phyloP scores from a whole-genome alignment of 2,888 invertebrate genomes.

The Hedychridium roseum region DNA sequence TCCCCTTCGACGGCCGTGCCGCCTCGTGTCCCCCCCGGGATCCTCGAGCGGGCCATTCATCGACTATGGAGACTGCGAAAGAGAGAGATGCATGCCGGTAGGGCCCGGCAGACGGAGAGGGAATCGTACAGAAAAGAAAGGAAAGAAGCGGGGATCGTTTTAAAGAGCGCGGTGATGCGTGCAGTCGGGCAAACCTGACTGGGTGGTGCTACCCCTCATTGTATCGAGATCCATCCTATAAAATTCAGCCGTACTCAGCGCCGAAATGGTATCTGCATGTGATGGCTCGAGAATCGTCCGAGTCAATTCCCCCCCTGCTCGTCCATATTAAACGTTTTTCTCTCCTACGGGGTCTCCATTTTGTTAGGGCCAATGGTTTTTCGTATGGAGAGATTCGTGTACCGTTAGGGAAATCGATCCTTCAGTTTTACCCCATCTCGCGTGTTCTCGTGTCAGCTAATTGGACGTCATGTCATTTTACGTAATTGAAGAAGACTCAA shows the following conservation, averaged over 20 bases:
- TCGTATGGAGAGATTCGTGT: too few relatives aligned
- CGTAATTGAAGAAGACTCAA: conserved; percentile 7
- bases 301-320: conserved; percentile 8
- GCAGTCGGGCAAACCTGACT: conserved; percentile 31
- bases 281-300: conserved; percentile 50
- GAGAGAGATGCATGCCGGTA: conserved; percentile 11
- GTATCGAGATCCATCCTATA: conserved; percentile 37
- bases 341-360: too few relatives aligned
- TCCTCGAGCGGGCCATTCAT: conserved; percentile 47
- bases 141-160: conserved; percentile 55
- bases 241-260: conserved; percentile 36
- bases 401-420: too few relatives aligned
- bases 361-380: too few relatives aligned
- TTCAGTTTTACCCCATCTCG: too few relatives aligned
- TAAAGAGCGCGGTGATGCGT: conserved; percentile 61
- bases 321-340: too few relatives aligned
- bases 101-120: conserved; percentile 19
- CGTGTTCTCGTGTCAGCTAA: too few relatives aligned
- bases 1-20: conserved; percentile 23
- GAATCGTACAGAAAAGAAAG: conserved; percentile 26
- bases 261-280: conserved; percentile 52
- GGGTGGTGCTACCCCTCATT: conserved; percentile 45
- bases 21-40: conserved; percentile 16
- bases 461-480: conserved; percentile 9
- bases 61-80: conserved; percentile 21